A percentile compares a stretch with the other conserved stretches of the same genome.
phyloP scores from a whole-genome alignment of 2,888 invertebrate species.

The Maniola hyperantus region DNA sequence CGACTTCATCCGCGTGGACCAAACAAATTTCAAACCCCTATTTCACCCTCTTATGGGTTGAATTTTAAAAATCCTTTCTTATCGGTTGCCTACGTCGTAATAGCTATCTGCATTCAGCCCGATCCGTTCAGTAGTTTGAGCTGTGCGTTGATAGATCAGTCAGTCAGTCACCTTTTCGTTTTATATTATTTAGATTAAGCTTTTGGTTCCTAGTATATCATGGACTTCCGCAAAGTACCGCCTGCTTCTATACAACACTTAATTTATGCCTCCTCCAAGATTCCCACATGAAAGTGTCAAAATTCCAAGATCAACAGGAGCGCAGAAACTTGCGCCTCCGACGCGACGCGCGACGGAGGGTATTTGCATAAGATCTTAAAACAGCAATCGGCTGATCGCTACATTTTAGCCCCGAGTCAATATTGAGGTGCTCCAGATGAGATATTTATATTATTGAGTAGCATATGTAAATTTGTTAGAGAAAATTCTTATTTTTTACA shows the following conservation, averaged over 20 bases:
- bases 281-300: slow-evolving; percentile 23
- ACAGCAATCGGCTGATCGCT: slow-evolving; percentile 70
- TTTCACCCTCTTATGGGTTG: too few species aligned
- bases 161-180: too few species aligned
- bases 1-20: too few species aligned
- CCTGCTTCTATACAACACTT: too few species aligned
- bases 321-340: slow-evolving; percentile 60
- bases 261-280: slow-evolving; percentile 38
- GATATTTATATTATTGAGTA: slow-evolving; percentile 51
- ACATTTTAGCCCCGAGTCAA: slow-evolving; percentile 65
- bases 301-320: slow-evolving; percentile 52
- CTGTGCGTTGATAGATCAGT: too few species aligned
- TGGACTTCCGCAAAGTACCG: too few species aligned
- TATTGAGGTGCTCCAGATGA: slow-evolving; percentile 53
- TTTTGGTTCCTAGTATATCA: too few species aligned
- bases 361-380: slow-evolving; percentile 76
- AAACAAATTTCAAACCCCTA: too few species aligned
- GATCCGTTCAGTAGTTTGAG: too few species aligned
- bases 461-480: slow-evolving; percentile 31
- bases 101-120: too few species aligned
- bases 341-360: slow-evolving; percentile 45
- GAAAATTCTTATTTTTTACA: background rate
- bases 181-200: background rate
- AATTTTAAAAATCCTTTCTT: too few species aligned
- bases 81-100: too few species aligned